phyloP scores from a whole-genome alignment of 2,888 invertebrate genomes.

The Uropetala carovei region DNA sequence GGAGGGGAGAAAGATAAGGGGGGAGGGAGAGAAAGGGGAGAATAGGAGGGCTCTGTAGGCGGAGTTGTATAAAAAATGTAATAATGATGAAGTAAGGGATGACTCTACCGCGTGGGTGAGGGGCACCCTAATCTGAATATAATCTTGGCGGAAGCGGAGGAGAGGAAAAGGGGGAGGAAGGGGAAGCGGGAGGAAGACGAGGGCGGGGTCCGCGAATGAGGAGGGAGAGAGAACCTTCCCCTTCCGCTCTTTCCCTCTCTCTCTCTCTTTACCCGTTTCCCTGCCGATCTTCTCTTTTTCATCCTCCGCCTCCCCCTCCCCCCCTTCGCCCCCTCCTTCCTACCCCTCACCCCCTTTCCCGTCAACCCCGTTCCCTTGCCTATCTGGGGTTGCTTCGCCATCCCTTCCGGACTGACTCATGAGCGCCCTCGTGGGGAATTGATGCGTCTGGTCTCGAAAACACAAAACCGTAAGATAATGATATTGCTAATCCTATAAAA shows the following conservation, averaged over 20 bases:
- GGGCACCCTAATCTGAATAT: conserved; percentile 53
- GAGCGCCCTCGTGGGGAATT: conserved; percentile 49
- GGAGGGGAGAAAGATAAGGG: neutral
- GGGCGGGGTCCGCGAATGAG: conserved; percentile 6
- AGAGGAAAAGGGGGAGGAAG: conserved; percentile 2
- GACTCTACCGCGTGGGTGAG: conserved; percentile 14
- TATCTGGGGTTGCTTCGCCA: neutral
- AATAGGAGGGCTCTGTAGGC: neutral
- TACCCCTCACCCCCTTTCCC: no score
- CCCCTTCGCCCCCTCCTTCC: neutral
- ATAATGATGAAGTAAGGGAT: conserved; percentile 57
- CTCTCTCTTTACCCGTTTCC: neutral
- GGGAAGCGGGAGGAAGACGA: neutral
- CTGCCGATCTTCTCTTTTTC: neutral
- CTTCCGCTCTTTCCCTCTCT: neutral
- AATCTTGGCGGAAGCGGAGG: conserved; percentile 41
- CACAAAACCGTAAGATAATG: conserved; percentile 47
- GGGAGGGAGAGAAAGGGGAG: neutral
- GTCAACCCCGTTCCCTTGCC: neutral
- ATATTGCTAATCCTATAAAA: conserved; percentile 57
- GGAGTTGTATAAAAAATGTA: conserved; percentile 3
- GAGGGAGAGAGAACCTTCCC: neutral
- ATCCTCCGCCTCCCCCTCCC: neutral
- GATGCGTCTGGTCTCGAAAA: conserved; percentile 54
- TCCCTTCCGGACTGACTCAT: conserved; percentile 58